A percentile compares a stretch with the other conserved stretches of the same genome.
These are phyloP conservation scores for Cryptotis parvus DNA, from an alignment of 2,113 vertebrate species.

Conservation along the genomic window DNA sequence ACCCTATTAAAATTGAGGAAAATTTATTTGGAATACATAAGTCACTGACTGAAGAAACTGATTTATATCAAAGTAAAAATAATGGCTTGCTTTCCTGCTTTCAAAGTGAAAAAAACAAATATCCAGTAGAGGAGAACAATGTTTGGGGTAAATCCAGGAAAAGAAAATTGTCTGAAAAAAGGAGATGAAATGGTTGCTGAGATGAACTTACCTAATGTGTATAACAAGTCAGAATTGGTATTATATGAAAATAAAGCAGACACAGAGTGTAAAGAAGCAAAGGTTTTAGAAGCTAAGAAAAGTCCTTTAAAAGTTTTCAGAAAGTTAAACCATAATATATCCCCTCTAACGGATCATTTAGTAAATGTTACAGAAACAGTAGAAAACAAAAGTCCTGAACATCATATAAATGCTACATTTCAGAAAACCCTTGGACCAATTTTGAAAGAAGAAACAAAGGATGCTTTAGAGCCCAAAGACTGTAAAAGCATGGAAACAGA, in stretches of 20 bases:
- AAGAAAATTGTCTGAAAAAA: constrained; percentile 78
- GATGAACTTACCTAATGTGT: constrained; percentile 3
- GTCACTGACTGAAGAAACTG: constrained; percentile 62
- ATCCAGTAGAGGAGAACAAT: constrained; percentile 54
- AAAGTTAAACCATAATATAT: constrained; percentile 58
- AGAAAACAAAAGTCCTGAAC: constrained; percentile 50
- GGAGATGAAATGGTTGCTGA: constrained; percentile 48
- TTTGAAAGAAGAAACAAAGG: constrained; percentile 64
- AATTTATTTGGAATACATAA: constrained; percentile 63
- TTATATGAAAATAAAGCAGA: constrained; percentile 58
- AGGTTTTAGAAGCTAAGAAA: constrained; percentile 50
- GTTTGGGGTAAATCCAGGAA: constrained; percentile 78
- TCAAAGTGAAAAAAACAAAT: constrained; percentile 74
- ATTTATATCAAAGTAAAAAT: constrained; percentile 64
- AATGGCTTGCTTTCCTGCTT: constrained; percentile 63
- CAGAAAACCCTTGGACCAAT: constrained; percentile 60
- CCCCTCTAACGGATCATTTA: constrained; percentile 39
- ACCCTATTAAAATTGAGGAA: constrained; percentile 68
- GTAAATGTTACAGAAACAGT: constrained; percentile 58
- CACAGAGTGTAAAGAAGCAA: constrained; percentile 62
- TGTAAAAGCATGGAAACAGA: constrained; percentile 16
- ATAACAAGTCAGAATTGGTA: constrained; percentile 46
- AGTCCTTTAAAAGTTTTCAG: constrained; percentile 61
- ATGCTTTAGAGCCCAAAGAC: constrained; percentile 49
- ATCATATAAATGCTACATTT: constrained; percentile 56